Base-by-base conservation (phyloP, 2,797 vertebrate species). In the Paedocypris micromegethes region DNA sequence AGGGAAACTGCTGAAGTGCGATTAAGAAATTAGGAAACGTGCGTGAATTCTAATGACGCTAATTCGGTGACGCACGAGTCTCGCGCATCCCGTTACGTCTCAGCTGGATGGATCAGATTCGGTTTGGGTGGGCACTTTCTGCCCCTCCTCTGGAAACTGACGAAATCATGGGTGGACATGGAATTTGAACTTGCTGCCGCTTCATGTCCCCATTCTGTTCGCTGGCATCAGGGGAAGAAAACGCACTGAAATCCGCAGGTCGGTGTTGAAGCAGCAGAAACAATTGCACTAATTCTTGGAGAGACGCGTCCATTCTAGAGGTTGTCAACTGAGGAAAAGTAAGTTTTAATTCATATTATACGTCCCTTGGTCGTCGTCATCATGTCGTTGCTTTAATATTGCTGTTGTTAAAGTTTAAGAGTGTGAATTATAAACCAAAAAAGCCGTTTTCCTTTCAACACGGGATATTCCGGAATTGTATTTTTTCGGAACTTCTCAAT, bases 131-230 rank as follows among this genome's bases (percentile, higher is more conserved):
- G 78, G 77, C 67, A 42, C 49, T 72, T 40, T 41, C 65, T 75
- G 91, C 89, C 88, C 94, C 93, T 92, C 93, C 92, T 90, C 88
- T 79, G 53, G 76, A 80, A 52, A 72, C 81, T 84, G 88, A 86
- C 88, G 86, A 87, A 88, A 90, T 90, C 88, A 87, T 84, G 87
- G 87, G 87, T 89, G 90, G 88, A 86, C 80, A 84, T 88, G 88
- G 90, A 89, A 91, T 92, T 92, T 94, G 91, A 94, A 94, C 92
- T 94, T 90, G 91, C 88, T 89, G 88, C 87, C 88, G 79, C 84
- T 84, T 78, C 81, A 78, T 85, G 77, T 75, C 77, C 68, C 79
- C 77, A 77, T 85, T 75, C 79, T 85, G 79, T 74, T 64, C 80
- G 79, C 80, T 70, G 78, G 86, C 75, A 74, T 83, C 83, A 70